Evolutionary conservation across 2,888 invertebrate genomes (phyloP), one percentile per base, ranked within the genome.

Genomic region (Prenolepis imparis): DNA sequence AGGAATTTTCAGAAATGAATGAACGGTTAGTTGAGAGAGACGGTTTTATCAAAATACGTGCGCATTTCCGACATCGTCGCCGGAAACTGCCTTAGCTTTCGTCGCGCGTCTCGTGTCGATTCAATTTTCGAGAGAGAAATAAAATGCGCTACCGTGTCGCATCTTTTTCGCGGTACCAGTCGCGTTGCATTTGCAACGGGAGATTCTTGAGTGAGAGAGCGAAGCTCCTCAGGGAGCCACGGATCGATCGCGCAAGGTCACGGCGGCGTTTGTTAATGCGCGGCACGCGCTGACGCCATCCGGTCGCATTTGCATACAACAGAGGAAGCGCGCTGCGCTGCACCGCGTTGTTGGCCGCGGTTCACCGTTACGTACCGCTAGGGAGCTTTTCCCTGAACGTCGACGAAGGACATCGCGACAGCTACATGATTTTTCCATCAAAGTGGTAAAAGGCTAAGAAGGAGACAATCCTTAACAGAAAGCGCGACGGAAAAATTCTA

Each of bases 301-400:
- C 86, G 84, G 72, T 70, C 52, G 57, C 81, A 89, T 89, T 89
- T 89, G 84, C 88, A 87, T 89, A 85, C 83, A 84, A 80, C 72
- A 84, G 86, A 85, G 83, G 83, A 85, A 88, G 84, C 75, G 67
- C 48, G 44, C 36, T 44, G 68, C 82, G 64, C 55, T 67, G 67
- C 63, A 24, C 75, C 21, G 61, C 68, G 68, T 24, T 64, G 63
- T 63, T 61, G 72, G 59, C 59, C 72, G 36, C 63, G 80, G 21
- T 70, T 81, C 80, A 83, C 83, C 83, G 83, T 83, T 83, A 83
- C 78, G 52, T 77, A 72, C 59, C 72, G 72, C 78, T 80, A 72
- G 78, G 59, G 72, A 72, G 70, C 72, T 80, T 80, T 80, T 80
- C 78, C 59, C 72, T 80, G 59, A 70, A 80, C 78, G 18, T 12